Conservation (phyloP, 2,888 invertebrate species). For the Tetheella fluctuosa region DNA sequence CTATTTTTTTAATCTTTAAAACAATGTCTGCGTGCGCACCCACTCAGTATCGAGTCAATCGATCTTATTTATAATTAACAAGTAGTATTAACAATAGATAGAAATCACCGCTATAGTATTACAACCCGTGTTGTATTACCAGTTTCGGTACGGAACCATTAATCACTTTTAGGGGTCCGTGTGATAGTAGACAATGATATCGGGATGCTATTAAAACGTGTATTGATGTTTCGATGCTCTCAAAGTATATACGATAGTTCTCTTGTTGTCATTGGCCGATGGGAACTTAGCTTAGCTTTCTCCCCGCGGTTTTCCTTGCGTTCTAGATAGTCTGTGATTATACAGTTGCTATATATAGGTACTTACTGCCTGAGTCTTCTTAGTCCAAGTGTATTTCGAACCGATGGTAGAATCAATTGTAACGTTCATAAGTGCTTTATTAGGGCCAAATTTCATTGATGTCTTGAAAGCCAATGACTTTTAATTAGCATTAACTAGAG, state of each 20-base stretch:
- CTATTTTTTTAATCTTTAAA: not conserved
- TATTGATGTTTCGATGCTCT: conserved; percentile 11
- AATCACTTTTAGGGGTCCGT: conserved; percentile 63
- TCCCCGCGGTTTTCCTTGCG: not conserved
- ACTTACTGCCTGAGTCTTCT: no score
- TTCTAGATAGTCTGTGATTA: not conserved
- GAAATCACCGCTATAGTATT: conserved; percentile 46
- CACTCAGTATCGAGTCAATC: not conserved
- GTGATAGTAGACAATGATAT: conserved; percentile 16
- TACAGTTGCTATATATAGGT: no score
- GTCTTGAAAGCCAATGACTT: no score
- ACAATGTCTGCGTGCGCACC: not conserved
- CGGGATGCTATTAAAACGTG: conserved; percentile 3
- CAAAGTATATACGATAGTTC: not conserved
- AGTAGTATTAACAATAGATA: conserved; percentile 48
- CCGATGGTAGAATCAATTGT: no score
- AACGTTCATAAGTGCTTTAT: no score
- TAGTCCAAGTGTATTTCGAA: no score
- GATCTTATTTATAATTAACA: conserved; percentile 38
- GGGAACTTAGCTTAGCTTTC: no score
- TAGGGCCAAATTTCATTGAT: no score
- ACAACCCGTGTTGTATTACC: conserved; percentile 16
- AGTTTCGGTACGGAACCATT: conserved; percentile 51
- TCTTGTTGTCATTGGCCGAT: not conserved
- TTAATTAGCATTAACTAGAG: no score